Conservation (phyloP, 2,113 vertebrate genomes). For the Pachyramphus minor region DNA sequence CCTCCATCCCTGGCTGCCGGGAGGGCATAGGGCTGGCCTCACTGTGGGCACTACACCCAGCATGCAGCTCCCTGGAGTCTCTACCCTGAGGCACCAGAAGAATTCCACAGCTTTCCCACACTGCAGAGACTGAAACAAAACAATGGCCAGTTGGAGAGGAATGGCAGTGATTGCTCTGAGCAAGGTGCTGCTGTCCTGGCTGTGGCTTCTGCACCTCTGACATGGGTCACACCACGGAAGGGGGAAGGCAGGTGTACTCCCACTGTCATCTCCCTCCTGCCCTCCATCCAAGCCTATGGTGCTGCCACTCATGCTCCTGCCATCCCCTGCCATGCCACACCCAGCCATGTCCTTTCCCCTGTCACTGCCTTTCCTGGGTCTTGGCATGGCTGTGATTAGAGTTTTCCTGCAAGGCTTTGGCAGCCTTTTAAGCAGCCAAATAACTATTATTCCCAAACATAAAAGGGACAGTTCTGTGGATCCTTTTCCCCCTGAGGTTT, state of each 20-base stretch:
- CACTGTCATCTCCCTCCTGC: not conserved
- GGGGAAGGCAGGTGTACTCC: too few relatives aligned
- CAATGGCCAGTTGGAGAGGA: accelerated
- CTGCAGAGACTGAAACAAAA: accelerated
- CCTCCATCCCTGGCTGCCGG: not conserved
- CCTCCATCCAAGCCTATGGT: accelerated
- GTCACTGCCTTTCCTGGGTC: not conserved
- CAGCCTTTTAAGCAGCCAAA: not conserved
- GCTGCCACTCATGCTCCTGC: not conserved
- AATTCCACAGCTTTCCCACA: not conserved
- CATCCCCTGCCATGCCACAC: accelerated
- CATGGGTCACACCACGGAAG: accelerated
- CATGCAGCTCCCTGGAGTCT: accelerated
- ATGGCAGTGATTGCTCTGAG: accelerated
- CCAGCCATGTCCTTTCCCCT: accelerated
- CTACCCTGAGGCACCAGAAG: not conserved
- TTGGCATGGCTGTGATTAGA: not conserved
- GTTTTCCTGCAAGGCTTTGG: not conserved
- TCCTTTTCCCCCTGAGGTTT: not conserved
- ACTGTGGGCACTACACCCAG: accelerated
- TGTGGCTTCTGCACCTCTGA: not conserved
- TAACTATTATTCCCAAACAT: not conserved
- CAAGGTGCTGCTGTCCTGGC: not conserved
- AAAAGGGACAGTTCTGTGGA: not conserved
- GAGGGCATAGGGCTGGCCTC: not conserved